Evolutionary conservation across 2,888 invertebrate genomes (phyloP), one percentile per base, ranked within the genome.

Genomic region (Aphidius colemani): DNA sequence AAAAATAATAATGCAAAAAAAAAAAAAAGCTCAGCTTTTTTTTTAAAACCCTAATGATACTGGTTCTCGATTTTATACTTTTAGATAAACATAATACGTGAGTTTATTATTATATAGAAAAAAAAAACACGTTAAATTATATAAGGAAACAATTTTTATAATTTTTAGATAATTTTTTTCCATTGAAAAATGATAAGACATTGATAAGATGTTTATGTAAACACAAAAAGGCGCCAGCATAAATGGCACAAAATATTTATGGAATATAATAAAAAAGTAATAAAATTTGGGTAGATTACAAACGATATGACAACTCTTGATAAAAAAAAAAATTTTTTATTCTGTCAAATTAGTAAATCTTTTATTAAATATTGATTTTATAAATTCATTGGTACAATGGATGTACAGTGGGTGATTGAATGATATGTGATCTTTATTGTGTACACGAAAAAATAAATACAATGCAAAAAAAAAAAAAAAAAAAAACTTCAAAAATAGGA

Each of bases 391-490:
- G 30, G 30, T 30, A 30, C 30, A 30, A 30, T 30, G 5, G 30
- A 30, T 30, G 30, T 30, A 30, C 4, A 5, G 30, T 30, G 30
- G 30, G 30, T 30, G 30, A 30, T 30, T 30, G 5, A 30, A 30
- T 30, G 30, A 30, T 30, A 51, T 51, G 46, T 50, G 57, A 65
- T 65, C 57, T 59, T 64, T 57, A 45, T 13, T 6, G 18, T 58
- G 10, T 9, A 51, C 41, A 40, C 30, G 8, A 43, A 44, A 7
- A 8, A 7, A 13, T 11, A 39, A 40, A 44, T 43, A 48, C 49
- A 53, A 51, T 64, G 64, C 50, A 44, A 30, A 30, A 30, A 2
- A 30, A 30, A 30, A 30, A 30, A 30, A 30, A 30, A 30, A 30
- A 30, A 30, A 30, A 30, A 2, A 30, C 45, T 40, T 55, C 53